These are phyloP conservation scores for Drosophila setifemur DNA, from an alignment of 1,140 invertebrate species.

Conservation along the genomic window DNA sequence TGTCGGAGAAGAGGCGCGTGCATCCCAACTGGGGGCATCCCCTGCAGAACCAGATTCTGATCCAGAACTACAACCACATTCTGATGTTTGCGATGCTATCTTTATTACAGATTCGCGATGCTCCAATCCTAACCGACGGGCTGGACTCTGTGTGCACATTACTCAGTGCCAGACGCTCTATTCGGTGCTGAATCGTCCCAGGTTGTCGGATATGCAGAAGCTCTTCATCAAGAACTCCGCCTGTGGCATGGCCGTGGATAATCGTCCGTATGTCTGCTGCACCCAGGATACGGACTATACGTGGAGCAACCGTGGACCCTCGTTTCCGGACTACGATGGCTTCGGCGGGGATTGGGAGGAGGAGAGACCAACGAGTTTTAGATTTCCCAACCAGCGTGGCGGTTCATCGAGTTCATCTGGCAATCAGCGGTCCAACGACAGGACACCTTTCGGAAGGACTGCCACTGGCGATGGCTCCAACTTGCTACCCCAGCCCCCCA, in stretches of 20 bases:
- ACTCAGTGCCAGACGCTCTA: conserved; percentile 64
- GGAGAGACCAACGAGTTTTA: conserved; percentile 2
- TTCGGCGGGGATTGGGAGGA: conserved; percentile 32
- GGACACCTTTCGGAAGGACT: not conserved
- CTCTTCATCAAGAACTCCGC: conserved; percentile 58
- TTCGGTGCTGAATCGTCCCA: conserved; percentile 50
- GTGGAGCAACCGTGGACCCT: conserved; percentile 13
- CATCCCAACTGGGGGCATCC: conserved; percentile 35
- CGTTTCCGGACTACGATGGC: conserved; percentile 33
- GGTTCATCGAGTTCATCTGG: conserved; percentile 60
- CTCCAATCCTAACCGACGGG: conserved; percentile 60
- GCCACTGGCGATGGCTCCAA: conserved; percentile 35
- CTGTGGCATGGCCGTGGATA: conserved; percentile 53
- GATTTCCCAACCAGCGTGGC: conserved; percentile 24
- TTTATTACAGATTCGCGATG: conserved; percentile 54
- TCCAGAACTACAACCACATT: conserved; percentile 2
- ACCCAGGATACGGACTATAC: conserved; percentile 67
- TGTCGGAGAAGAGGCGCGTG: conserved; percentile 32
- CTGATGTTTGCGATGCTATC: not conserved
- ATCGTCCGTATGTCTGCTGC: conserved; percentile 66
- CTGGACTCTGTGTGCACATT: conserved; percentile 63
- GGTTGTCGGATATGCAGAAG: conserved; percentile 33
- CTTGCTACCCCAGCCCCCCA: conserved; percentile 59
- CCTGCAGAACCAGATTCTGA: conserved; percentile 31
- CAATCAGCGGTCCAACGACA: conserved; percentile 6